Percentiles rank a stretch among this genome's conserved stretches.
These are phyloP conservation scores for Sporophila hypoxantha DNA, from an alignment of 2,113 vertebrate species.

Conservation along the genomic window DNA sequence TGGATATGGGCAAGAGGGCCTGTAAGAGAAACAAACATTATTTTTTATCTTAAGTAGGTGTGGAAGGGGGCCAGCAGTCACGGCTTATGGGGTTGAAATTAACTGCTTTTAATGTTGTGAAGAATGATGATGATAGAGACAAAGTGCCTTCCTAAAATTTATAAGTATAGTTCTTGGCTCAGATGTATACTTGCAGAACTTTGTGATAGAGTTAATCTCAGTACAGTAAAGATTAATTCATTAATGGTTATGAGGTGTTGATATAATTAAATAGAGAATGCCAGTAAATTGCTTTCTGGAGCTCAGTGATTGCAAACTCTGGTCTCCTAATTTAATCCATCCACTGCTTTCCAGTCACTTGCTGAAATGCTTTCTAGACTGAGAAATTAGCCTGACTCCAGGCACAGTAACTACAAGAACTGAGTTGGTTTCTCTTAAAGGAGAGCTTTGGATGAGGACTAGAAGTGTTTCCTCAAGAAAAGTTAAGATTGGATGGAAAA, in stretches of 20 bases:
- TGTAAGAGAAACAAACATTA: background rate
- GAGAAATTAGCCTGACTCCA: background rate
- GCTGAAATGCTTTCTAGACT: background rate
- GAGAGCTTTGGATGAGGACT: background rate
- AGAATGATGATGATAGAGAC: background rate
- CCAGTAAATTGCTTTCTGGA: conserved; percentile 20
- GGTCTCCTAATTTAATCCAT: conserved; percentile 23
- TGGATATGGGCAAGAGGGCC: background rate
- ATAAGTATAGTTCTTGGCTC: background rate
- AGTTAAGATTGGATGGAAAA: background rate
- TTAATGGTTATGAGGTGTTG: conserved; percentile 39
- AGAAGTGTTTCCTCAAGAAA: background rate
- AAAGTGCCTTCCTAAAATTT: conserved; percentile 1
- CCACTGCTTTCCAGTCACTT: background rate
- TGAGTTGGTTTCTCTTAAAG: background rate
- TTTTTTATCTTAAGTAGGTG: conserved; percentile 29
- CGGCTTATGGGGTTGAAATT: background rate
- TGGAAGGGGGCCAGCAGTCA: background rate
- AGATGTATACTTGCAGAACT: background rate
- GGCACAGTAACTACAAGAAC: background rate
- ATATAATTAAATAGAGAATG: conserved; percentile 35
- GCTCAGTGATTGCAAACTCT: background rate
- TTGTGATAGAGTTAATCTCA: conserved; percentile 5
- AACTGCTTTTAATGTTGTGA: background rate
- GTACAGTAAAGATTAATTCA: conserved; percentile 25